phyloP scores from a whole-genome alignment of 2,797 vertebrate species.

The Typhlichthys eigenmanni region DNA sequence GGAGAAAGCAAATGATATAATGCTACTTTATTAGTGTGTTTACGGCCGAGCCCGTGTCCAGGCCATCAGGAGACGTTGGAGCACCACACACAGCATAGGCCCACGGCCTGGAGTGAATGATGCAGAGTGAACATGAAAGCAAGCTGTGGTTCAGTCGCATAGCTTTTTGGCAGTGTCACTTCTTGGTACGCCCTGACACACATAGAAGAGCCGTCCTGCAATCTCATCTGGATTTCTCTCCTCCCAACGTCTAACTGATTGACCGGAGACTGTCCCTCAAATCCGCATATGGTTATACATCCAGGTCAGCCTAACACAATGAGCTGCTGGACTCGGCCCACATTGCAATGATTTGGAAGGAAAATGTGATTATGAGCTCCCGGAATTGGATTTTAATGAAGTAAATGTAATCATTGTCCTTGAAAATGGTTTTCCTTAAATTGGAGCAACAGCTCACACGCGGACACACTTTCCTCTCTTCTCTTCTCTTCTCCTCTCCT shows the following conservation, averaged over 20 bases:
- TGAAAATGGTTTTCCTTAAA: slow-evolving; percentile 43
- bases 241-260: slow-evolving; percentile 18
- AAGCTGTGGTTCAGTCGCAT: too few species aligned
- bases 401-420: slow-evolving; percentile 55
- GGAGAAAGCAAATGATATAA: slow-evolving; percentile 58
- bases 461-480: slow-evolving; percentile 3
- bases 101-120: too few species aligned
- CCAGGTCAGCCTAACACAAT: slow-evolving; percentile 40
- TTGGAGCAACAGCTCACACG: slow-evolving; percentile 4
- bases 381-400: slow-evolving; percentile 58
- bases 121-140: too few species aligned
- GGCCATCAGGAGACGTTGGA: slow-evolving; percentile 7
- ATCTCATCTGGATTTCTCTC: background rate
- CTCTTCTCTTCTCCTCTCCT: slow-evolving; percentile 12
- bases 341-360: slow-evolving; percentile 39
- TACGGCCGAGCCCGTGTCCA: slow-evolving; percentile 31
- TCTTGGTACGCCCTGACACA: too few species aligned
- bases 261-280: slow-evolving; percentile 40
- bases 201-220: too few species aligned
- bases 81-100: background rate
- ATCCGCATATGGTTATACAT: slow-evolving; percentile 28
- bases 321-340: slow-evolving; percentile 41
- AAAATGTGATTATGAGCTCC: slow-evolving; percentile 48
- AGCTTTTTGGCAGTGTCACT: too few species aligned
- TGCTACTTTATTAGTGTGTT: slow-evolving; percentile 66